phyloP scores from a whole-genome alignment of 2,888 invertebrate genomes.

The Brassicogethes aeneus region DNA sequence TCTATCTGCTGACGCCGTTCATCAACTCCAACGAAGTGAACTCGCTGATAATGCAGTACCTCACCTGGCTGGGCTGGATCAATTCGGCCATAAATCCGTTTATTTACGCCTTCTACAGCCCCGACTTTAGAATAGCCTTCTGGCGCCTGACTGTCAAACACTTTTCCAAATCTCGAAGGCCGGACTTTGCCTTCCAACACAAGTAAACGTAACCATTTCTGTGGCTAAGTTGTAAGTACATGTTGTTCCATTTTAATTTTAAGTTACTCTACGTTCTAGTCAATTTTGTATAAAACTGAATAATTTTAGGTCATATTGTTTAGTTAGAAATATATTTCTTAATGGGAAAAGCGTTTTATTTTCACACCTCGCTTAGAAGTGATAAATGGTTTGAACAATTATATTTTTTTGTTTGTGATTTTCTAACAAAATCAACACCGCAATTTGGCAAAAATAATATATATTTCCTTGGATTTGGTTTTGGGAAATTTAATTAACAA shows the following conservation, averaged over 20 bases:
- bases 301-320: too few species aligned
- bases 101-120: constrained; percentile 84
- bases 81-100: constrained; percentile 87
- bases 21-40: constrained; percentile 50
- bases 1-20: constrained; percentile 74
- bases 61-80: constrained; percentile 86
- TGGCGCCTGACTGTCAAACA: constrained; percentile 72
- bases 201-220: constrained; percentile 22
- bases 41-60: constrained; percentile 55
- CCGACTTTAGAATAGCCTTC: constrained; percentile 78
- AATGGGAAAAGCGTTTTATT: too few species aligned
- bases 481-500: too few species aligned
- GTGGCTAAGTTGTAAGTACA: neutral
- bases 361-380: too few species aligned
- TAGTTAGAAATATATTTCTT: too few species aligned
- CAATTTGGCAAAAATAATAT: too few species aligned
- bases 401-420: too few species aligned
- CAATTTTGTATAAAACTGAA: too few species aligned
- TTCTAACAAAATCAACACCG: too few species aligned
- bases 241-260: neutral
- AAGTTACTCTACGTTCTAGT: neutral
- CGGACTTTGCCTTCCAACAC: constrained; percentile 35
- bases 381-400: too few species aligned
- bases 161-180: constrained; percentile 45
- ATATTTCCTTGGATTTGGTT: too few species aligned